Evolutionary conservation across 2,113 vertebrate species (phyloP), one percentile per base, ranked within the genome.

Genomic region (Neodontobutis hainanensis): DNA sequence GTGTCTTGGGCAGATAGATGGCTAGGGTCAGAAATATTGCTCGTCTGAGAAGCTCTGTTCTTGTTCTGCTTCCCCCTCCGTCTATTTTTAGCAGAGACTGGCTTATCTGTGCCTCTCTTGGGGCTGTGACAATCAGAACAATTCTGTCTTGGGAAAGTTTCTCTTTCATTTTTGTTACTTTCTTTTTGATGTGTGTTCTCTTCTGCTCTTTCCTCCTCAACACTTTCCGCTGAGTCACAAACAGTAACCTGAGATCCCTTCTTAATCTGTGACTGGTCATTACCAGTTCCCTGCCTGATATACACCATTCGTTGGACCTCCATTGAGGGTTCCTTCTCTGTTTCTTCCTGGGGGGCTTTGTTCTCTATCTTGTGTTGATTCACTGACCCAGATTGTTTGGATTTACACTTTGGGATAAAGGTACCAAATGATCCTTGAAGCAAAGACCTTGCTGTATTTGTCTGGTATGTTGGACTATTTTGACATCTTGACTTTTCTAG

Each of bases 391-490:
- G 49, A 53, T n/a, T 82, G 53, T 46, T 47, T 77, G 0, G 77
- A 58, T 78, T 80, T 90, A 67, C 70, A 84, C 89, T 78, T 92
- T 15, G 87, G 85, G 47, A 65, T 89, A 63, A 93, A 92, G 11
- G 81, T 84, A 55, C 92, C 92, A 85, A 94, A 93, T 1, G 89
- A 91, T 4, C 93, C 93, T 1, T 87, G 82, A 56, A 86, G 73
- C 67, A 92, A 83, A 62, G 77, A 89, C 70, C 92, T 82, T 42
- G 73, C 45, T 44, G 12, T 44, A 19, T 84, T 15, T 63, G 65
- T 72, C 51, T 86, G 71, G 66, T 44, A 40, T 32, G 76, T 68
- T 76, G 61, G 59, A 49, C 5, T 43, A 51, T 44, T 70, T 12
- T 74, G 70, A 68, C 65, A 68, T 75, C 69, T 83, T 65, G 61